These are phyloP conservation scores for Marmota flaviventris DNA, from an alignment of 2,113 vertebrate species.

Conservation along the genomic window DNA sequence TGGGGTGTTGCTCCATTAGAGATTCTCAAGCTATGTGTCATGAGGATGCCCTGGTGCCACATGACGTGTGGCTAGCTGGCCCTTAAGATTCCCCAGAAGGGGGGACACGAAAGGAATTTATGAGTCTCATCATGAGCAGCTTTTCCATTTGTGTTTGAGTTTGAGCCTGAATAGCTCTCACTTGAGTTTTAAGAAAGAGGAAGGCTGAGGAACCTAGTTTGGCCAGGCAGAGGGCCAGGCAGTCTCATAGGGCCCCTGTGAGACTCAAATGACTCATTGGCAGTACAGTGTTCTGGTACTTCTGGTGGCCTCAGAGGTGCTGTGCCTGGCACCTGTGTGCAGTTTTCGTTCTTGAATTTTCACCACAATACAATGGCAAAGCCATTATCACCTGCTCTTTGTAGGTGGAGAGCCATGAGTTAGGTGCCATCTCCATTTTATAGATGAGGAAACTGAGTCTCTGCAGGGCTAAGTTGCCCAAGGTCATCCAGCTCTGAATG, in stretches of 20 bases:
- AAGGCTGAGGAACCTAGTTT: background rate
- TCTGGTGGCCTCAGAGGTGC: background rate
- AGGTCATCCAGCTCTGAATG: background rate
- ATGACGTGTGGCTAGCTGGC: background rate
- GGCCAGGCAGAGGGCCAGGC: background rate
- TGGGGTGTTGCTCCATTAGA: background rate
- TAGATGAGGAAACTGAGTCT: background rate
- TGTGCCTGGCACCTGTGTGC: accelerated
- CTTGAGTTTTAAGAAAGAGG: background rate
- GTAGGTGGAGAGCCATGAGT: background rate
- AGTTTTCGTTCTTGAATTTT: background rate
- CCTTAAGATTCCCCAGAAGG: background rate
- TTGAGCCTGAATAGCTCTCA: background rate
- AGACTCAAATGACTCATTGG: background rate
- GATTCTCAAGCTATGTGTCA: constrained; percentile 32
- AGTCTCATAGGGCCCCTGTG: background rate
- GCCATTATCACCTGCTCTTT: background rate
- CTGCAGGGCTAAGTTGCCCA: background rate
- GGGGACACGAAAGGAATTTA: background rate
- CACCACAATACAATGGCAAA: background rate
- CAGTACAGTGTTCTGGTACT: accelerated
- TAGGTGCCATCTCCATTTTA: background rate
- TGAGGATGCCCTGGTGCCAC: background rate
- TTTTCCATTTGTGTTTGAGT: background rate
- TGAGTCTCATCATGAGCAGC: background rate